phyloP scores from a whole-genome alignment of 1,140 invertebrate species.

The Hypsibius dujardini region DNA sequence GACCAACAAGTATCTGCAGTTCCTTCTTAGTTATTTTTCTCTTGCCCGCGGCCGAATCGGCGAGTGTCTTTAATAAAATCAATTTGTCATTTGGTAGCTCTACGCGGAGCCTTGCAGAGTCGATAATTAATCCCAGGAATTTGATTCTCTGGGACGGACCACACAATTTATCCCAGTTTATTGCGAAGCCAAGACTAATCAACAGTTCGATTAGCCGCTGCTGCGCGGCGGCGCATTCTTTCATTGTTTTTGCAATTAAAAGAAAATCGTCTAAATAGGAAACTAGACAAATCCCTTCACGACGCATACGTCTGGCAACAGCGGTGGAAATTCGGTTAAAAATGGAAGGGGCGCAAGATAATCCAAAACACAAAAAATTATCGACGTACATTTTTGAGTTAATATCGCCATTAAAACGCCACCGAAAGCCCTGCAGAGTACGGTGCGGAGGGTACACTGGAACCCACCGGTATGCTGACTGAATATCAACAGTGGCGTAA shows the following conservation, averaged over 20 bases:
- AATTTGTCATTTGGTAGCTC: background rate
- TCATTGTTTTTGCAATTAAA: background rate
- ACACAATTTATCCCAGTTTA: constrained; percentile 3
- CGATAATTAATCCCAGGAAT: constrained; percentile 14
- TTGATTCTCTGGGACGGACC: background rate
- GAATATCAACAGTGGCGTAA: background rate
- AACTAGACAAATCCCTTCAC: background rate
- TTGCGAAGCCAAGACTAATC: background rate
- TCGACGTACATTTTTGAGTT: background rate
- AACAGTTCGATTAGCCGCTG: background rate
- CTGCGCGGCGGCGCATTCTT: background rate
- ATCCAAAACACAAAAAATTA: constrained; percentile 1
- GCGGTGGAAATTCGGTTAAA: background rate
- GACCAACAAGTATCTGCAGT: constrained; percentile 2
- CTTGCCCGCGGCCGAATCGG: background rate
- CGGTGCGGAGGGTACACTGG: background rate
- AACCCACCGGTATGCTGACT: background rate
- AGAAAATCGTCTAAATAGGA: constrained; percentile 9
- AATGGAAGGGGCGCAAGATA: background rate
- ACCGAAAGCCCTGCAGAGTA: background rate
- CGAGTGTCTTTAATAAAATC: background rate
- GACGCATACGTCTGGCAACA: background rate
- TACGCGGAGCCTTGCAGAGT: background rate
- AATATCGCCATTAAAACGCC: background rate
- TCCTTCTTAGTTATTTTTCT: background rate